Evolutionary conservation across 2,797 vertebrate genomes (phyloP), one percentile per base, ranked within the genome.

Genomic region (Phataginus tricuspis): DNA sequence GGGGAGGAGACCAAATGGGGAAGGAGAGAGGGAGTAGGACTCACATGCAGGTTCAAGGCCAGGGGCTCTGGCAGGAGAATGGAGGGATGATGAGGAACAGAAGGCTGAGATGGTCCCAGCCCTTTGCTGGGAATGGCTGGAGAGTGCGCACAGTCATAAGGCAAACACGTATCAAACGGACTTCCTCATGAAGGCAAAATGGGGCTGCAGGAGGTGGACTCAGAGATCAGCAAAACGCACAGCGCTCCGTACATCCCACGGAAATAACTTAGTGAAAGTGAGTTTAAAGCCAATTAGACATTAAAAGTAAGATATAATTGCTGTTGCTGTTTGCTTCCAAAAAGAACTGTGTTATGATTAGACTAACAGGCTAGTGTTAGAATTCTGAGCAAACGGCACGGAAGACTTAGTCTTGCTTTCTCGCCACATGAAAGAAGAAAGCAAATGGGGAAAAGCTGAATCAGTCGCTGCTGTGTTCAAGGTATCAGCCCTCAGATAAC

Each of bases 331-430:
- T 95, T 97, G 89, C 91, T 97, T 97, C 96, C 77, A 96, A 97
- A 88, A 96, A 91, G 92, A 96, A 97, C 75, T 86, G n/a, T 94
- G 85, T 95, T 96, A 71, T 91, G 95, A 96, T 96, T 90, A 97
- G 96, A 77, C 93, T 68, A 95, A 93, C 19, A 79, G 92, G 63
- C 74, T 83, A 80, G 83, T 3, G 29, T 59, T 78, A 86, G 78
- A 85, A 88, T 90, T 78, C 79, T 86, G 69, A 90, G 86, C 74
- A 95, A 97, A 63, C 1, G 23, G 27, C 91, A 49, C 0, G 2
- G 34, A 94, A 91, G 91, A 61, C 71, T 59, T 59, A 23, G 16
- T 63, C 66, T 85, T 5, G 4, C 49, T 78, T 16, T 83, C 45
- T 93, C 61, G 79, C 66, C 13, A 45, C 4, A 0, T 5, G 31